Conservation (phyloP, 1,140 invertebrate genomes). For the Drosophila elegans region DNA sequence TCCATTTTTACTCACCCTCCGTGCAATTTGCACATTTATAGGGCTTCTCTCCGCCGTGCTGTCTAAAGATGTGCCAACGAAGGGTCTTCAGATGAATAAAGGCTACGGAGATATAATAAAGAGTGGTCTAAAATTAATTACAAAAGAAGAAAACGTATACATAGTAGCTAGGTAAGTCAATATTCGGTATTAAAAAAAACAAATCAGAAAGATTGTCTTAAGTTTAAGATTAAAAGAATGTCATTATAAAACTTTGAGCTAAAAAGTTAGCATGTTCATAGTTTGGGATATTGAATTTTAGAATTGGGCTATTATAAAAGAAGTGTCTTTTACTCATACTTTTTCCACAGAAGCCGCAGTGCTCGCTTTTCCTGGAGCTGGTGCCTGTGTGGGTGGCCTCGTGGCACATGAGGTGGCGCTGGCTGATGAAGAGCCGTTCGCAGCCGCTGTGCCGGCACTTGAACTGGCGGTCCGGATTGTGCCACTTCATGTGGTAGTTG, state of each 20-base stretch:
- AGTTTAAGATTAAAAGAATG: no score
- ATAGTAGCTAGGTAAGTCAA: no score
- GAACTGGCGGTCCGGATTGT: conserved; percentile 72
- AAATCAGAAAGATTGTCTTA: no score
- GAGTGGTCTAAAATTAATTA: not conserved
- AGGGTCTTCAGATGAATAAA: conserved; percentile 79
- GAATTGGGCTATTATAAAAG: no score
- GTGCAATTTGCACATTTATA: conserved; percentile 76
- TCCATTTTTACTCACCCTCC: conserved; percentile 63
- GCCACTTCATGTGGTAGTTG: conserved; percentile 82
- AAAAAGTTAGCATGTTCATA: no score
- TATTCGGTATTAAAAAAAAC: no score
- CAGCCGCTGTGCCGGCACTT: conserved; percentile 69
- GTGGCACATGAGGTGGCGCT: conserved; percentile 72
- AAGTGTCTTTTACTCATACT: conserved; percentile 25
- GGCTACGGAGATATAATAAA: conserved; percentile 35
- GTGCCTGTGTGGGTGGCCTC: conserved; percentile 72
- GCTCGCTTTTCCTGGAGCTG: conserved; percentile 68
- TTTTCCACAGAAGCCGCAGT: conserved; percentile 76
- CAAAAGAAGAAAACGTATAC: no score
- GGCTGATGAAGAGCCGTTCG: conserved; percentile 77
- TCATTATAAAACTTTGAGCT: no score
- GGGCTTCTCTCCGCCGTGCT: conserved; percentile 80
- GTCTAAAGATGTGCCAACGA: conserved; percentile 77
- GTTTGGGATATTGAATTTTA: no score